Conservation (phyloP, 2,888 invertebrate species). For the Suillia variegata region DNA sequence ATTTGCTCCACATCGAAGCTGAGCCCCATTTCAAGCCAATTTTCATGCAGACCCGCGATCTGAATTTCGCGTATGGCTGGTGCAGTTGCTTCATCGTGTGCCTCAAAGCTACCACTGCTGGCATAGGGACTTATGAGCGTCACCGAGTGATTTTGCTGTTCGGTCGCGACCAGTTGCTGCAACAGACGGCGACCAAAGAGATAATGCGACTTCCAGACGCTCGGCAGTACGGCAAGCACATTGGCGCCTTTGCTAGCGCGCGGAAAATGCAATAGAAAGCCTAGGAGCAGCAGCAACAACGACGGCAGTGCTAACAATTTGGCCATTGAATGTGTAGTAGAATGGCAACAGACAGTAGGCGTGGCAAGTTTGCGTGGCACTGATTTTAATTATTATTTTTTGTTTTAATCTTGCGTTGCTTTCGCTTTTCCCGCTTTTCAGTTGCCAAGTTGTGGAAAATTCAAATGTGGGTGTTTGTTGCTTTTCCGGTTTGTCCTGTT, state of each 20-base stretch:
- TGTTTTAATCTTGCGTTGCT: no score
- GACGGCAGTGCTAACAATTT: conserved; percentile 4
- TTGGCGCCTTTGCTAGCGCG: no score
- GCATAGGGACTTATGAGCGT: conserved; percentile 55
- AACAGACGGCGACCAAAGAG: conserved; percentile 53
- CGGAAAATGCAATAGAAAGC: no score
- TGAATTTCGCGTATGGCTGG: conserved; percentile 51
- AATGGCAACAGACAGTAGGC: background rate
- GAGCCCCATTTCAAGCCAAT: conserved; percentile 58
- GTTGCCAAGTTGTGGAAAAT: no score
- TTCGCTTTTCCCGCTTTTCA: no score
- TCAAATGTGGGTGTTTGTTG: no score
- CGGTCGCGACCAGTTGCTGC: conserved; percentile 44
- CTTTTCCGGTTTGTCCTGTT: no score
- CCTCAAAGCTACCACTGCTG: conserved; percentile 9
- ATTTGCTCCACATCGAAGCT: conserved; percentile 54
- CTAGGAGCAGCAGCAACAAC: conserved; percentile 1
- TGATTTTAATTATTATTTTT: no score
- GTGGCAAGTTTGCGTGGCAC: conserved; percentile 10
- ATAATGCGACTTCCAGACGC: conserved; percentile 59
- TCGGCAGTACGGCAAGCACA: conserved; percentile 57
- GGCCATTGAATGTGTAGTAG: conserved; percentile 18
- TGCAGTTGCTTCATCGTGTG: conserved; percentile 22
- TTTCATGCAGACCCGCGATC: conserved; percentile 49
- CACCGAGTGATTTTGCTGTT: conserved; percentile 52